Conservation (phyloP, 2,888 invertebrate species). For the Conops quadrifasciatus region DNA sequence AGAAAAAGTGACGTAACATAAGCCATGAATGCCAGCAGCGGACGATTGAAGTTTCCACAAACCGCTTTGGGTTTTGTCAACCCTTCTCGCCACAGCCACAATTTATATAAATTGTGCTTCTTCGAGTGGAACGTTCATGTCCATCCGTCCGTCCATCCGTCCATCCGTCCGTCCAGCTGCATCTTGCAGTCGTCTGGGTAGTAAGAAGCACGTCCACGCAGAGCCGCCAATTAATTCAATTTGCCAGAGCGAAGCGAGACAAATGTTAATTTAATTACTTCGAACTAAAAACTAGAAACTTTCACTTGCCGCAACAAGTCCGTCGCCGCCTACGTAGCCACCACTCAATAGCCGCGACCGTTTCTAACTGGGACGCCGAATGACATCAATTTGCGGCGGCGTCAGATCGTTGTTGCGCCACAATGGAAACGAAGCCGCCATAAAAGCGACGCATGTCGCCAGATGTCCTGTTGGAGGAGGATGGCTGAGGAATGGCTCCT, state of each 20-base stretch:
- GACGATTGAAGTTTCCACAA: not conserved
- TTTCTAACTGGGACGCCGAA: not conserved
- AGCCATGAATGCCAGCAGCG: too few relatives aligned
- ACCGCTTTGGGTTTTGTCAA: not conserved
- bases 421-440: not conserved
- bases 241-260: constrained; percentile 36
- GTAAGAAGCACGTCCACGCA: not conserved
- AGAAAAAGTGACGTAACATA: too few relatives aligned
- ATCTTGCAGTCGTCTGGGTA: not conserved
- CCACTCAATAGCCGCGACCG: not conserved
- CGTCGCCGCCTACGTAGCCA: not conserved
- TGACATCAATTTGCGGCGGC: constrained; percentile 29
- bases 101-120: not conserved
- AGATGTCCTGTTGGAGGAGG: constrained; percentile 1
- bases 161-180: too few relatives aligned
- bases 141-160: too few relatives aligned
- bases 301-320: not conserved
- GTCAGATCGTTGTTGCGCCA: not conserved
- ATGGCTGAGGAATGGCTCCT: not conserved
- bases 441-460: not conserved
- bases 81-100: not conserved
- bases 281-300: constrained; percentile 23
- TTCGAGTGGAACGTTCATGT: too few relatives aligned
- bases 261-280: constrained; percentile 44
- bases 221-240: constrained; percentile 32